These are phyloP conservation scores for Solea solea DNA, from an alignment of 2,113 vertebrate species.

Conservation along the genomic window DNA sequence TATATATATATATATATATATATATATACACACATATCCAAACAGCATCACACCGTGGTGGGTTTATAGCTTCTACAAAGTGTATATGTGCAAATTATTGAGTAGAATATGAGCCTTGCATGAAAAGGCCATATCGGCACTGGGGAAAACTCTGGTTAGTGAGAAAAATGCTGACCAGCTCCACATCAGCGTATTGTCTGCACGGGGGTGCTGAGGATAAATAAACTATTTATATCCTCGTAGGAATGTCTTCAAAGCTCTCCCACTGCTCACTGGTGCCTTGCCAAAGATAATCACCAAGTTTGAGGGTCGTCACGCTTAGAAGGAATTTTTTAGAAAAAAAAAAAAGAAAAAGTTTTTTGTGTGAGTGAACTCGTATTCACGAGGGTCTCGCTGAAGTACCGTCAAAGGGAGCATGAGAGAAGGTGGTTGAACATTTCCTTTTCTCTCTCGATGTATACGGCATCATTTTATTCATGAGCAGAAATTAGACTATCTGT, in stretches of 20 bases:
- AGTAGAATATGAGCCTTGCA: constrained; percentile 4
- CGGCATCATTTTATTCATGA: constrained; percentile 33
- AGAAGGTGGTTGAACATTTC: constrained; percentile 32
- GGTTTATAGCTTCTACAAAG: background rate
- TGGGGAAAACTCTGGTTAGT: constrained; percentile 32
- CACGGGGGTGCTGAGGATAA: constrained; percentile 48
- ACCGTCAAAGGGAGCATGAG: constrained; percentile 20
- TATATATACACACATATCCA: too few species aligned
- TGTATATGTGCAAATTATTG: constrained; percentile 9
- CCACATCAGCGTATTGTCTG: constrained; percentile 59
- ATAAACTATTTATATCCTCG: constrained; percentile 77
- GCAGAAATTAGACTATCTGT: constrained; percentile 20
- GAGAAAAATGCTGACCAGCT: constrained; percentile 39
- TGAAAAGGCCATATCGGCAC: background rate
- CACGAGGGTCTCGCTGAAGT: constrained; percentile 30
- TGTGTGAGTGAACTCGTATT: constrained; percentile 8
- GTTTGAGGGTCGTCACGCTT: constrained; percentile 40
- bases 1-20: too few species aligned
- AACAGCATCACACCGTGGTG: too few species aligned
- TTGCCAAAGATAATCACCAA: constrained; percentile 64
- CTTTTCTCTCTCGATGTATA: constrained; percentile 8
- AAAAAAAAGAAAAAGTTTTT: constrained; percentile 5
- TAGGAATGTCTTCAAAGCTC: constrained; percentile 76
- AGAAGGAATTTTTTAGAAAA: constrained; percentile 14
- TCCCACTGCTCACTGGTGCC: constrained; percentile 56